Evolutionary conservation across 1,140 invertebrate species (phyloP), one percentile per base, ranked within the genome.

Genomic region (Asbolus verrucosus): DNA sequence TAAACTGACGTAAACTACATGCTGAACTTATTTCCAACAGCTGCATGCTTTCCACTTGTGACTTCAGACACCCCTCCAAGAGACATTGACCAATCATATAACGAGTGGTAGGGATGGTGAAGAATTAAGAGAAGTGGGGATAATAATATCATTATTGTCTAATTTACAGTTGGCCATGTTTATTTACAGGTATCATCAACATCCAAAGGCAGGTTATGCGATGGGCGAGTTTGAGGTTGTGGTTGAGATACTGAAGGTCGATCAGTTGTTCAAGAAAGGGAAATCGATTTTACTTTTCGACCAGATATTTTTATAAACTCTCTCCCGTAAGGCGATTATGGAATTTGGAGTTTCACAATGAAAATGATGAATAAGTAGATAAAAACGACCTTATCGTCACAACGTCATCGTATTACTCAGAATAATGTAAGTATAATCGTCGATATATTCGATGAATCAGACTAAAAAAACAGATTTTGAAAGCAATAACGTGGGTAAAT

Each of bases 61-160:
- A 50, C 50, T 68, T 61, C 31, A 62, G 31, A 39, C 36, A 50
- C 62, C 59, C 72, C 73, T 70, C 76, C 75, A 70, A 69, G 39
- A 6, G 30, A 14, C 27, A 24, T 14, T 24, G 5, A 46, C 62
- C 62, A 65, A 65, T 65, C 18, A 46, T n/a, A 18, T 15, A 5
- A 14, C 16, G 6, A 15, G 39, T 41, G 18, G 61, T 41, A 21
- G 61, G 61, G 61, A 39, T 39, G 19, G 6, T 39, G 18, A 16
- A 18, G 59, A 27, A 62, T 19, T 46, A 46, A 9, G 14, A 8
- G 60, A 66, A 69, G 73, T 19, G 73, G 77, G 77, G 77, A 79
- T 81, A 81, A 81, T 80, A 79, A 81, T 81, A 74, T 80, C 78
- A 80, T 81, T 81, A 81, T 79, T 78, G 77, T 77, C 70, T 78